Conservation (phyloP, 1,140 invertebrate genomes). For the Callitettix versicolor region DNA sequence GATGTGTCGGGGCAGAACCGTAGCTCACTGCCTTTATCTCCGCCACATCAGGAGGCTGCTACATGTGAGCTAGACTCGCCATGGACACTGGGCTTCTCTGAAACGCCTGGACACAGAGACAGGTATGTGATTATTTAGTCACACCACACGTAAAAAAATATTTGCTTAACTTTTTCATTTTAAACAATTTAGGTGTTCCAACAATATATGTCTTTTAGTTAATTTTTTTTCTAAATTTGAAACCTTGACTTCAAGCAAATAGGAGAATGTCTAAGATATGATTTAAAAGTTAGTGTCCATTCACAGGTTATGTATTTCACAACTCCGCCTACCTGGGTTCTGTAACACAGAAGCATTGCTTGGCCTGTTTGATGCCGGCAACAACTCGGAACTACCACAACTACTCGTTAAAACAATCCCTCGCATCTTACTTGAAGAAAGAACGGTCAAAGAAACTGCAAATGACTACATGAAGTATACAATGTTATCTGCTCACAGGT, state of each 20-base stretch:
- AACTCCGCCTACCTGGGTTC: slow-evolving; percentile 63
- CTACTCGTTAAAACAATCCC: slow-evolving; percentile 62
- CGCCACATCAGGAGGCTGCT: slow-evolving; percentile 46
- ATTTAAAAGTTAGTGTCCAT: too few relatives aligned
- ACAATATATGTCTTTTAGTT: too few relatives aligned
- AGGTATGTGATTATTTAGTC: slow-evolving; percentile 37
- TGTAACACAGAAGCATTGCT: slow-evolving; percentile 68
- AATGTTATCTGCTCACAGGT: slow-evolving; percentile 54
- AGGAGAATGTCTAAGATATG: too few relatives aligned
- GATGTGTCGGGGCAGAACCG: slow-evolving; percentile 70
- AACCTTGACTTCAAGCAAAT: too few relatives aligned
- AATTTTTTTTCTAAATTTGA: too few relatives aligned
- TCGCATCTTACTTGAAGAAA: slow-evolving; percentile 61
- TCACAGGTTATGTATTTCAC: slow-evolving; percentile 54
- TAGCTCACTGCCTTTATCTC: slow-evolving; percentile 47
- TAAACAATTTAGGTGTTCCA: too few relatives aligned
- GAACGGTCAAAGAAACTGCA: slow-evolving; percentile 64
- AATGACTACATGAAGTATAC: slow-evolving; percentile 76
- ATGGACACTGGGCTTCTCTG: slow-evolving; percentile 73
- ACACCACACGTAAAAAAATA: too few relatives aligned
- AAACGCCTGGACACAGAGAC: slow-evolving; percentile 62
- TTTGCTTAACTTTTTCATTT: too few relatives aligned
- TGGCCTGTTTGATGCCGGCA: slow-evolving; percentile 69
- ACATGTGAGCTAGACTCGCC: slow-evolving; percentile 43
- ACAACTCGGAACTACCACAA: slow-evolving; percentile 52